Conservation (phyloP, 2,113 vertebrate species). For the Thermophis baileyi region DNA sequence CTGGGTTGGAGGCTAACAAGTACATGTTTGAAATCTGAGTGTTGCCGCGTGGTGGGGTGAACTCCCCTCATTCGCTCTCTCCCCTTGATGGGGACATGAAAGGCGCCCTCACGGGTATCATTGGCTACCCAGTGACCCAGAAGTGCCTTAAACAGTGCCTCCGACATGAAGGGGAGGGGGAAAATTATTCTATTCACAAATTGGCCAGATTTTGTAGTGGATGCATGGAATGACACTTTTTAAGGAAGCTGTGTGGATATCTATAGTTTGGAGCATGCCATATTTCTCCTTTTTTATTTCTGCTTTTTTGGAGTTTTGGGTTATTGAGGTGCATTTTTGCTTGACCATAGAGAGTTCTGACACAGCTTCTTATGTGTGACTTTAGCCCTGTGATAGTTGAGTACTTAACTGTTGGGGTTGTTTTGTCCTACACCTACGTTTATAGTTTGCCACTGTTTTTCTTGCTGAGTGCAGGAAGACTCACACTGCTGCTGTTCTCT, state of each 20-base stretch:
- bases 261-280: not conserved
- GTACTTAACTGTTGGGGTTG: no score
- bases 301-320: not conserved
- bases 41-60: no score
- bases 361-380: not conserved
- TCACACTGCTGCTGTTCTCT: no score
- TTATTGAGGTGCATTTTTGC: not conserved
- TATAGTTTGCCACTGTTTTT: no score
- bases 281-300: not conserved
- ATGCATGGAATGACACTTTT: not conserved
- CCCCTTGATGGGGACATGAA: not conserved
- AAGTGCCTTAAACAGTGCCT: not conserved
- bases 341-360: not conserved
- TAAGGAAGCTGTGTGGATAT: not conserved
- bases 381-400: not conserved
- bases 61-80: not conserved
- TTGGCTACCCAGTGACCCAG: not conserved
- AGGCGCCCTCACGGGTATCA: not conserved
- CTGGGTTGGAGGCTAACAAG: no score
- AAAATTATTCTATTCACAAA: not conserved
- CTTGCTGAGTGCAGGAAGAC: no score
- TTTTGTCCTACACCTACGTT: not conserved
- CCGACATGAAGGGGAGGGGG: not conserved
- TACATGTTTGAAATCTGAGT: no score
- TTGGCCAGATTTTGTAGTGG: not conserved